These are phyloP conservation scores for Hemistola chrysoprasaria DNA, from an alignment of 2,888 invertebrate species.

Conservation along the genomic window DNA sequence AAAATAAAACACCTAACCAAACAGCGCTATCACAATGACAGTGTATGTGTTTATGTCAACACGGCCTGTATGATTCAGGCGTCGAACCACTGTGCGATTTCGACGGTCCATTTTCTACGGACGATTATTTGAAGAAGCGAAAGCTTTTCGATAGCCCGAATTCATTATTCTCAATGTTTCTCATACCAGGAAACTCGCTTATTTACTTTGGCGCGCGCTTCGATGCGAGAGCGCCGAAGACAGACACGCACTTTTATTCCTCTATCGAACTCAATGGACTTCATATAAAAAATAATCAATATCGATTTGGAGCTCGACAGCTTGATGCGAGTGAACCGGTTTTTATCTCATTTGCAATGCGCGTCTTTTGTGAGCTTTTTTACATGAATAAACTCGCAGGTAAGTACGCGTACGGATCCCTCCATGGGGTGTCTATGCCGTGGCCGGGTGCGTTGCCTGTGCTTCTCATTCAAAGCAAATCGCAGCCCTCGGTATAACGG, in stretches of 20 bases:
- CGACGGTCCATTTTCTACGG: constrained; percentile 16
- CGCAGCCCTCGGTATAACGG: constrained; percentile 60
- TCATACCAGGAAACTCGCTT: constrained; percentile 50
- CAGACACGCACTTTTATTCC: constrained; percentile 62
- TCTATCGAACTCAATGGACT: constrained; percentile 60
- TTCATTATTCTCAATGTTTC: constrained; percentile 38
- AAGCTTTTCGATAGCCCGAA: constrained; percentile 28
- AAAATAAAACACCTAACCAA: constrained; percentile 48
- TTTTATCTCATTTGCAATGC: constrained; percentile 23
- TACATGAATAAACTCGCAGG: constrained; percentile 35
- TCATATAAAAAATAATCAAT: constrained; percentile 45
- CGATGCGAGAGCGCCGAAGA: constrained; percentile 71
- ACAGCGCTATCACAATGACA: constrained; percentile 32
- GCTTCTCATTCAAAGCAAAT: constrained; percentile 50
- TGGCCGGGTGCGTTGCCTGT: constrained; percentile 39
- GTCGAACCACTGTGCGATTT: constrained; percentile 19
- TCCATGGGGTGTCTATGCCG: constrained; percentile 29
- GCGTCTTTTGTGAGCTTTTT: constrained; percentile 17
- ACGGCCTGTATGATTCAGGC: constrained; percentile 24
- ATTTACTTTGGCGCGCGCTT: constrained; percentile 71
- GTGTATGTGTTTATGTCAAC: constrained; percentile 24
- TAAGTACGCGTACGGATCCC: too few species aligned
- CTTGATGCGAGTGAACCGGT: constrained; percentile 22
- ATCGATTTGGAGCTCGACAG: constrained; percentile 22
- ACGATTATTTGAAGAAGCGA: background rate